Evolutionary conservation across 2,113 vertebrate genomes (phyloP), one percentile per base, ranked within the genome.

Genomic region (Paracanthobrama guichenoti): DNA sequence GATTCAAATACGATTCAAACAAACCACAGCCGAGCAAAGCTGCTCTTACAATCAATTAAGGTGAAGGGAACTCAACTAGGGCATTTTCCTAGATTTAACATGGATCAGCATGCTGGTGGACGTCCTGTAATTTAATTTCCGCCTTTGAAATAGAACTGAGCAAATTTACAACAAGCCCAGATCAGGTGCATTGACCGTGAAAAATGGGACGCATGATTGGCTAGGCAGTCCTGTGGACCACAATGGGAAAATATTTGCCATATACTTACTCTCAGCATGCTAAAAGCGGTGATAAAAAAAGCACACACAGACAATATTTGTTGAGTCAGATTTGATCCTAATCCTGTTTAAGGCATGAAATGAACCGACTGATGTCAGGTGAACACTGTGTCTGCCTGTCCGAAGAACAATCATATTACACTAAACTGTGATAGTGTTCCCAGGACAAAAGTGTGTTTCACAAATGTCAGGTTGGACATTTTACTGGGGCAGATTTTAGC

Each of bases 31-130:
- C 16, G 22, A 81, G 64, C 11, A 16, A 77, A 74, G 64, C 18
- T 42, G 74, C 44, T 78, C 46, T 53, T n/a, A 79, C 76, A 85
- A 84, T 85, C 83, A 85, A 84, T 89, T 83, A 85, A 20, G 28
- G 44, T 10, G 77, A 44, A 59, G 55, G 73, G 77, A 64, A 28
- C 60, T 53, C 57, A 73, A 66, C 46, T 39, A 66, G 62, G 22
- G 59, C 35, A 24, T 69, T 14, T 44, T 53, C 62, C 44, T 76
- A 10, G 18, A 73, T 73, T 60, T 31, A 53, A 60, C 14, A 42
- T n/a, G 48, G 60, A 76, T 18, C 64, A 42, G 48, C 67, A 74
- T 64, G 59, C 10, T 18, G 73, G 44, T 64, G 44, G 59, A 46
- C n/a, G 1, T 24, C 20, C 44, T 6, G 22, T 77, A 59, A 39